Conservation (phyloP, 2,797 vertebrate genomes). For the Notolabrus celidotus region DNA sequence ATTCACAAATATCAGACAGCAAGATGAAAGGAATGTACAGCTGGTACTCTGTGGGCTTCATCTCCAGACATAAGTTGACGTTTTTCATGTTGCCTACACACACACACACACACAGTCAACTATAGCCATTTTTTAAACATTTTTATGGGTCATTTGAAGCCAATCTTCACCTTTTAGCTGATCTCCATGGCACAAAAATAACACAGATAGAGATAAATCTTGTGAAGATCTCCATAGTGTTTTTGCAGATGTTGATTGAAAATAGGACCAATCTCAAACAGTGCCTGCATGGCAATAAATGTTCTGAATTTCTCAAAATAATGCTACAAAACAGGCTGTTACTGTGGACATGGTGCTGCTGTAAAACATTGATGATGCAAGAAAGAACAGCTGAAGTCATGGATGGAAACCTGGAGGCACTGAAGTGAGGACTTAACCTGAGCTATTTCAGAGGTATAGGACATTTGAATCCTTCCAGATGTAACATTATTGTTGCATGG, state of each 20-base stretch:
- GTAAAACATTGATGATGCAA: conserved; percentile 31
- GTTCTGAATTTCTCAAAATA: conserved; percentile 33
- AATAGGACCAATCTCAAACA: conserved; percentile 47
- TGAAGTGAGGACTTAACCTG: conserved; percentile 40
- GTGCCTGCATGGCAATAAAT: conserved; percentile 44
- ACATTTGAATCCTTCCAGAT: conserved; percentile 15
- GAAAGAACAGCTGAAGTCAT: conserved; percentile 19
- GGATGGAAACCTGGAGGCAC: conserved; percentile 52
- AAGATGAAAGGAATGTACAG: conserved; percentile 62
- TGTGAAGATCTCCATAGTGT: conserved; percentile 10
- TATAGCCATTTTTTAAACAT: conserved; percentile 29
- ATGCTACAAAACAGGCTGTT: conserved; percentile 42
- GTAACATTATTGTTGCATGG: conserved; percentile 10
- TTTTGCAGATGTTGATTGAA: conserved; percentile 33
- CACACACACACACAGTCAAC: conserved; percentile 8
- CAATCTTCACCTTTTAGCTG: conserved; percentile 63
- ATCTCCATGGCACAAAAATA: conserved; percentile 72
- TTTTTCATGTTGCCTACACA: conserved; percentile 12
- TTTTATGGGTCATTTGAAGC: conserved; percentile 58
- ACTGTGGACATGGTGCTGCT: conserved; percentile 15
- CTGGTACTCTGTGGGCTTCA: conserved; percentile 55
- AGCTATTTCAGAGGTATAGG: conserved; percentile 35
- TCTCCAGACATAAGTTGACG: conserved; percentile 43
- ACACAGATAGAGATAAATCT: conserved; percentile 11
- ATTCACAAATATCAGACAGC: conserved; percentile 48